Evolutionary conservation across 2,113 vertebrate genomes (phyloP).

Genomic region (Amphiprion ocellaris): DNA sequence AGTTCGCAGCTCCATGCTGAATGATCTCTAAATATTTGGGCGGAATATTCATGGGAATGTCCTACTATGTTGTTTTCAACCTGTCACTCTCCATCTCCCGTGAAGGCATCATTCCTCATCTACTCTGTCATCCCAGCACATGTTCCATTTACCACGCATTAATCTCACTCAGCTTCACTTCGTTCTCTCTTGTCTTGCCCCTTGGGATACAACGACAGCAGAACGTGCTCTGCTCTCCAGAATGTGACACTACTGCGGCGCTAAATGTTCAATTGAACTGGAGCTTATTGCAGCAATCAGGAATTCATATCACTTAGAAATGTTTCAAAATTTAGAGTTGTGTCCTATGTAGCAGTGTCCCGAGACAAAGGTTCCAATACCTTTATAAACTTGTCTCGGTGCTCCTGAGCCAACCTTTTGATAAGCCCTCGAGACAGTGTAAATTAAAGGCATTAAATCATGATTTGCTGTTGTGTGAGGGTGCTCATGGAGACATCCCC

Average conservation of each 20-base stretch:
- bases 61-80: constrained; percentile 56
- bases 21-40: constrained; percentile 35
- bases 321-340: constrained; percentile 31
- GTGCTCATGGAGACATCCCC: constrained; percentile 93
- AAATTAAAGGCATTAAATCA: constrained; percentile 99
- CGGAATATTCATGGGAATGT: constrained; percentile 54
- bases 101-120: constrained; percentile 68
- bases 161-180: constrained; percentile 70
- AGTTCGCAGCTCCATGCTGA: constrained; percentile 11
- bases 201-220: constrained; percentile 42
- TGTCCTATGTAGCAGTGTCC: constrained; percentile 47
- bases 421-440: constrained; percentile 87
- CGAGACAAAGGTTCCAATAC: constrained; percentile 23
- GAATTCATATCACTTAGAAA: constrained; percentile 31
- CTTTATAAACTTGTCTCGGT: constrained; percentile 68
- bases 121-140: constrained; percentile 65
- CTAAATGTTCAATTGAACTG: constrained; percentile 38
- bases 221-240: constrained; percentile 56
- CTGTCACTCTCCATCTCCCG: constrained; percentile 66
- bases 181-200: constrained; percentile 48
- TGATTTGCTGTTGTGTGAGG: constrained; percentile 84
- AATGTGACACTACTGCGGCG: neutral
- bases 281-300: constrained; percentile 40
- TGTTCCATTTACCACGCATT: constrained; percentile 74
- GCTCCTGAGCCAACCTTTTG: constrained; percentile 79